Conservation (phyloP, 2,113 vertebrate species). For the Heterocephalus glaber region DNA sequence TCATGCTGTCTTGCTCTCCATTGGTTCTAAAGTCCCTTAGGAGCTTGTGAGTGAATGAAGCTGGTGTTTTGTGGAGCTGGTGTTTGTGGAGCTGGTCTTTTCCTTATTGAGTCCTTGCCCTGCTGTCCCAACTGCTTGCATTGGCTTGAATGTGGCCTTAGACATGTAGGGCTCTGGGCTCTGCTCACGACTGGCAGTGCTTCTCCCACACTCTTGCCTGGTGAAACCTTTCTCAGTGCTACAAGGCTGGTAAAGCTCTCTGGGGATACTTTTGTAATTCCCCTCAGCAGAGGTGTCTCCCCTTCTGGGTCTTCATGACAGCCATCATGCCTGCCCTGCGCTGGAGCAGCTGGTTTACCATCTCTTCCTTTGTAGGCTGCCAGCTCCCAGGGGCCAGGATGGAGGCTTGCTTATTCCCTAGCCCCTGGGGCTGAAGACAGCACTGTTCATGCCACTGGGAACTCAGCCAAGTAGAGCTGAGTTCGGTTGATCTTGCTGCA, state of each 20-base stretch:
- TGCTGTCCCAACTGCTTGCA: neutral
- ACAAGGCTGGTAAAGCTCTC: neutral
- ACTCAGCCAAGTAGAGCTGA: neutral
- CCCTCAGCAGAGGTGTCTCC: neutral
- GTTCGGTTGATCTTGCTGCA: neutral
- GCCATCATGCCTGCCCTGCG: accelerated
- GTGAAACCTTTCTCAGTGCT: neutral
- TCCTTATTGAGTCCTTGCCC: neutral
- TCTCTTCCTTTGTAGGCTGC: neutral
- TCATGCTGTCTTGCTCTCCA: accelerated
- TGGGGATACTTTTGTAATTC: too few species aligned
- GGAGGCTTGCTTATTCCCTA: neutral
- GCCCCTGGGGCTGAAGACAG: neutral
- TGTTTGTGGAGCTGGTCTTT: neutral
- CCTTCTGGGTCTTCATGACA: neutral
- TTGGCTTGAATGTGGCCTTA: neutral
- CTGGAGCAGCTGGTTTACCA: neutral
- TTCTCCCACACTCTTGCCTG: accelerated
- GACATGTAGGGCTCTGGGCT: too few species aligned
- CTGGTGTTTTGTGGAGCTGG: neutral
- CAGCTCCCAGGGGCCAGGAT: neutral
- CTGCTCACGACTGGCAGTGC: neutral
- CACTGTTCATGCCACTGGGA: accelerated
- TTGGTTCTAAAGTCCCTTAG: neutral
- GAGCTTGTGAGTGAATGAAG: neutral